Conservation (phyloP, 1,140 invertebrate genomes). For the Triops longicaudatus region DNA sequence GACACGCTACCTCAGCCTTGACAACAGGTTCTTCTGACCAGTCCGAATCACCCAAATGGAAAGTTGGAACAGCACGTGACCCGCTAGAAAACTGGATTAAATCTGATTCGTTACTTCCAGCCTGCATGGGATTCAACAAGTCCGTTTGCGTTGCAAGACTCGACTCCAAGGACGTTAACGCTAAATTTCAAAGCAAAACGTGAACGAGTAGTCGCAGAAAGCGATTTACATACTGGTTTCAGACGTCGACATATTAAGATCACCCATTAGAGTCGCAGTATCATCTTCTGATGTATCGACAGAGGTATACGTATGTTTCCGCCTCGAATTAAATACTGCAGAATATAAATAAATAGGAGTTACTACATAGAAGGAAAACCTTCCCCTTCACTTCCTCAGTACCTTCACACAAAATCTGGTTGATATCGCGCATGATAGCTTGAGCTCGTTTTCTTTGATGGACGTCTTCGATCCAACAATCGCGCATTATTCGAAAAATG, state of each 20-base stretch:
- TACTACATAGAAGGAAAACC: not conserved
- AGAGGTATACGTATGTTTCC: slow-evolving; percentile 40
- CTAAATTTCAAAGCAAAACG: not conserved
- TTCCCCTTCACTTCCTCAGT: slow-evolving; percentile 31
- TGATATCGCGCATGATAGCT: slow-evolving; percentile 70
- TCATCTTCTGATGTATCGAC: slow-evolving; percentile 19
- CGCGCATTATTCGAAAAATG: slow-evolving; percentile 72
- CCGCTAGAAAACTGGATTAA: not conserved
- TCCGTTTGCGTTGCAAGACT: not conserved
- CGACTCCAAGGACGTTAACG: not conserved
- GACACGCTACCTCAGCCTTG: not conserved
- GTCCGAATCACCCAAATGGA: not conserved
- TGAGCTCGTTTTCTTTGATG: slow-evolving; percentile 63
- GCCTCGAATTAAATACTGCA: slow-evolving; percentile 50
- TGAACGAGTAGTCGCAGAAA: not conserved
- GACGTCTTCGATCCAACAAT: slow-evolving; percentile 75
- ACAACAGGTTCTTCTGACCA: not conserved
- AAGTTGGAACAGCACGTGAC: not conserved
- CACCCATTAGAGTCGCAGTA: not conserved
- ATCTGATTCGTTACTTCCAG: not conserved
- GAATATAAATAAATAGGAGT: slow-evolving; percentile 31
- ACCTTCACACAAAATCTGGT: slow-evolving; percentile 66
- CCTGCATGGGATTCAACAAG: not conserved
- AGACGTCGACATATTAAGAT: not conserved
- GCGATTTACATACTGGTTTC: not conserved